Percentiles rank a stretch among this genome's conserved stretches.
Conservation (phyloP, 2,888 invertebrate species). For the Pandemis heparana region DNA sequence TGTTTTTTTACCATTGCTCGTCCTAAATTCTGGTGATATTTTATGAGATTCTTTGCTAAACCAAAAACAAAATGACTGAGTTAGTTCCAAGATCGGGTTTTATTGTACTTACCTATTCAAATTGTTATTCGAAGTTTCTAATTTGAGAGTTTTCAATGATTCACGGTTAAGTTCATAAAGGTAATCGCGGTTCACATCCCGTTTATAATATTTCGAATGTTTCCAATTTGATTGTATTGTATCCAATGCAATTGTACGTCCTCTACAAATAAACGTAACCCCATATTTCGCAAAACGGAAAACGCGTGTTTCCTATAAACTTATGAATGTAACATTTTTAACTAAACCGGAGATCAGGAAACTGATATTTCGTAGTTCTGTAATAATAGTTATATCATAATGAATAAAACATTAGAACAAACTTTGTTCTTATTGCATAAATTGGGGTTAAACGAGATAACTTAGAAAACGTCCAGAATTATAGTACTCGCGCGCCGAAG, state of each 20-base stretch:
- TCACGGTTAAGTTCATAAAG: too few relatives aligned
- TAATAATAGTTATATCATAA: conserved; percentile 19
- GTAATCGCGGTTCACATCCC: too few relatives aligned
- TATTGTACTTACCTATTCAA: too few relatives aligned
- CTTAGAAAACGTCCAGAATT: neutral
- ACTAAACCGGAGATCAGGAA: conserved; percentile 17
- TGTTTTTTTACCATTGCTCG: too few relatives aligned
- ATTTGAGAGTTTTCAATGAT: too few relatives aligned
- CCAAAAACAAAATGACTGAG: too few relatives aligned
- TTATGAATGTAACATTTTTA: neutral
- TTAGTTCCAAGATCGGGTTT: too few relatives aligned
- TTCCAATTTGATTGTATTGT: too few relatives aligned
- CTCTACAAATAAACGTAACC: neutral
- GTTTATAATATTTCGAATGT: too few relatives aligned
- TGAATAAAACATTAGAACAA: conserved; percentile 23
- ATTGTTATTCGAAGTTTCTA: too few relatives aligned
- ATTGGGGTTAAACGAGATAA: conserved; percentile 11
- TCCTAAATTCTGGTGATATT: too few relatives aligned
- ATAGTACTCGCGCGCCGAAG: neutral
- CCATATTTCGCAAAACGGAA: conserved; percentile 9
- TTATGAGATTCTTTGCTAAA: too few relatives aligned
- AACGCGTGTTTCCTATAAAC: conserved; percentile 9
- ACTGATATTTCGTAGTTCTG: conserved; percentile 16
- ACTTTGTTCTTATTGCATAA: conserved; percentile 17
- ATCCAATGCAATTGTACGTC: neutral